Evolutionary conservation across 1,140 invertebrate species (phyloP).

Genomic region (Helicoverpa armigera): DNA sequence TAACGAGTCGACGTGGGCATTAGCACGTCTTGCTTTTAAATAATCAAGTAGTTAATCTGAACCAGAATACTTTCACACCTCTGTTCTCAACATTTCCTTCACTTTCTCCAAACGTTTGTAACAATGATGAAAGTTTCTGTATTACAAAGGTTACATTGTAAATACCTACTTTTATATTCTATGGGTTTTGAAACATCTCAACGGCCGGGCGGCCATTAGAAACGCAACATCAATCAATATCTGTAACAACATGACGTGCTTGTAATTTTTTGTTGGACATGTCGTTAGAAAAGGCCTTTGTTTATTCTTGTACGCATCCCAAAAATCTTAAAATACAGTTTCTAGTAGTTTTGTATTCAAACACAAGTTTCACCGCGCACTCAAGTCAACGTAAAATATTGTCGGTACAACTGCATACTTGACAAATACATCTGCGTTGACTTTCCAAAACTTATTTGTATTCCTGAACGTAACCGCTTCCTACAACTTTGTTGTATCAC

Average conservation of each 20-base stretch:
- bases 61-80: conserved; percentile 68
- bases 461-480: conserved; percentile 23
- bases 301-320: not conserved
- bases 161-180: conserved; percentile 7
- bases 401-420: conserved; percentile 8
- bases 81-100: conserved; percentile 67
- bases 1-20: not conserved
- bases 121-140: conserved; percentile 68
- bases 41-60: conserved; percentile 50
- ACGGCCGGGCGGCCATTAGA: not conserved
- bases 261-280: too few relatives aligned
- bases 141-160: conserved; percentile 39
- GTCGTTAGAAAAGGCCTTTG: not conserved
- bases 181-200: conserved; percentile 4
- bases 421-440: conserved; percentile 5
- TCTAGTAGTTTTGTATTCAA: not conserved
- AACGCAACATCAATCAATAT: conserved; percentile 3
- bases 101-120: conserved; percentile 68
- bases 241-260: not conserved
- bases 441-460: conserved; percentile 40
- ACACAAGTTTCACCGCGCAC: not conserved
- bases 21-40: conserved; percentile 35
- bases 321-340: not conserved
- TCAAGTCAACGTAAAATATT: conserved; percentile 13
- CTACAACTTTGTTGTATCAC: conserved; percentile 41